Evolutionary conservation across 1,140 invertebrate genomes (phyloP).

Genomic region (Archivesica marissinica): DNA sequence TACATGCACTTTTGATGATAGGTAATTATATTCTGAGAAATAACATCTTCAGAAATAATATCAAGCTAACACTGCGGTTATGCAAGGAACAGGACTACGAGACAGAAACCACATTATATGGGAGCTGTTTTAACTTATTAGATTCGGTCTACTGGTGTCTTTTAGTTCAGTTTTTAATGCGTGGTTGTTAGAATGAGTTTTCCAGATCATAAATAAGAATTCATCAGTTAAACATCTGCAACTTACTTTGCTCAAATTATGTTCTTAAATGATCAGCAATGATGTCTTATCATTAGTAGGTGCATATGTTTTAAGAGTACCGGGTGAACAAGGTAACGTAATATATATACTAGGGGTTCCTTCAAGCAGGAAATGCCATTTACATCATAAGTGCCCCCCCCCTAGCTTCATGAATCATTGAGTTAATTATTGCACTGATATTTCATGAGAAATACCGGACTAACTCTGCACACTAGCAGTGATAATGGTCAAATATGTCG

Average conservation of each 20-base stretch:
- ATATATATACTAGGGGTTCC: no score
- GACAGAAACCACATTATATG: neutral
- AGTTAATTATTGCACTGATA: no score
- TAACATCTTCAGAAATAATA: no score
- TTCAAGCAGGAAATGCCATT: no score
- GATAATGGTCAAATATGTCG: no score
- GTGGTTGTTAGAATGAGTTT: neutral
- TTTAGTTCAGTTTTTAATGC: neutral
- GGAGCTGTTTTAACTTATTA: neutral
- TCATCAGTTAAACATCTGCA: neutral
- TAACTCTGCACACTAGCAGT: no score
- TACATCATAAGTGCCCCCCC: no score
- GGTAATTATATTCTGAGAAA: no score
- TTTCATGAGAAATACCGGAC: no score
- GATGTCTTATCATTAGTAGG: neutral
- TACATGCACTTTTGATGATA: no score
- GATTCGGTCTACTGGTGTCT: neutral
- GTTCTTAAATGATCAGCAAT: neutral
- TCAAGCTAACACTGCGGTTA: neutral
- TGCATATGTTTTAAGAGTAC: neutral
- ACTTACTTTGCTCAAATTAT: neutral
- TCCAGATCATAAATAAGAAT: neutral
- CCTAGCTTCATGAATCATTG: no score
- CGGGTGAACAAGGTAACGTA: no score
- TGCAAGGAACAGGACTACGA: neutral